Evolutionary conservation across 2,113 vertebrate species (phyloP), one percentile per base, ranked within the genome.

Genomic region (Seriola rivoliana): DNA sequence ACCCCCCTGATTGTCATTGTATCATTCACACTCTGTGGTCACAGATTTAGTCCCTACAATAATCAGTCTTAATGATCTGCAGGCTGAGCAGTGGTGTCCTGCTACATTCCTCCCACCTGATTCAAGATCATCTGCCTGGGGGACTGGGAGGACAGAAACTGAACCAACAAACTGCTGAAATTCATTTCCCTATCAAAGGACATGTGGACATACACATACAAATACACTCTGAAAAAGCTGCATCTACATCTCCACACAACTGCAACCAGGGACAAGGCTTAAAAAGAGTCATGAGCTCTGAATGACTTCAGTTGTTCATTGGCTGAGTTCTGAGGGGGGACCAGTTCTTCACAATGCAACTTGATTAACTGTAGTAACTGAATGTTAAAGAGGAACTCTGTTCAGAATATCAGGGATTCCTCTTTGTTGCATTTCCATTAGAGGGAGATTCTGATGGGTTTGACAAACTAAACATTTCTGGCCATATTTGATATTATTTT

Each of bases 91-190:
- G 19, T 14, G 52, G 50, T 23, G 13, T 12, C 7, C n/a, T 17
- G 36, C 17, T 32, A 23, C 70, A 74, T 71, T 81, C 72, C 62
- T 54, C 29, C 2, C 29, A 29, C 29, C 29, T 3, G 29, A 29
- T 29, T 29, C 29, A 29, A 29, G 29, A 29, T 29, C 29, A 29
- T 29, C 29, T 29, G 5, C 67, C 55, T 40, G 29, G 48, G 19
- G 77, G 59, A 69, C 55, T 34, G 16, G 67, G 48, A 78, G 59
- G 65, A 70, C 57, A 79, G 29, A 29, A 29, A 29, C 29, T 29
- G 57, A 54, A 74, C 4, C 34, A 6, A 40, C 19, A 58, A 34
- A 46, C 19, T 42, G 52, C 8, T 66, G 8, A 12, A 52, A 60
- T 44, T 46, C 8, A 54, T 69, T 71, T 55, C 21, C 60, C n/a